A percentile compares a stretch with the other conserved stretches of the same genome.
Conservation (phyloP, 2,888 invertebrate genomes). For the Thecocarcelia acutangulata region DNA sequence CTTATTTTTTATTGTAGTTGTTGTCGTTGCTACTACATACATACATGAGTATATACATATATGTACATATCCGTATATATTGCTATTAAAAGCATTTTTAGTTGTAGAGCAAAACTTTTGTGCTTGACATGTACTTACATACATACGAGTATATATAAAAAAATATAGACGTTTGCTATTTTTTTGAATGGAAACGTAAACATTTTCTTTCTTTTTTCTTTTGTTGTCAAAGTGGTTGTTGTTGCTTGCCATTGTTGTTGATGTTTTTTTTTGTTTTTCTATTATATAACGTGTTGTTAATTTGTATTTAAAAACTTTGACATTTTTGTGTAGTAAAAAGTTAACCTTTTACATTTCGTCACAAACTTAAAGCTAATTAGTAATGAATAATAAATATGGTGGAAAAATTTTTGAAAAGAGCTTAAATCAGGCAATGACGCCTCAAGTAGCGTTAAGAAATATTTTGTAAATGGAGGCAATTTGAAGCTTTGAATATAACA, state of each 20-base stretch:
- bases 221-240: background rate
- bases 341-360: constrained; percentile 5
- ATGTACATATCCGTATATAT: constrained; percentile 1
- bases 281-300: constrained; percentile 14
- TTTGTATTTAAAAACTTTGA: constrained; percentile 25
- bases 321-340: constrained; percentile 14
- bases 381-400: background rate
- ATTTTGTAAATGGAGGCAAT: too few species aligned
- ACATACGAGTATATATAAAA: too few species aligned
- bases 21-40: constrained; percentile 11
- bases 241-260: background rate
- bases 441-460: too few species aligned
- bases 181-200: background rate
- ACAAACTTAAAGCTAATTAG: constrained; percentile 29
- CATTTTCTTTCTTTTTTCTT: constrained; percentile 9
- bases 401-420: too few species aligned
- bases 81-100: constrained; percentile 14
- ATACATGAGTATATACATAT: too few species aligned
- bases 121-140: constrained; percentile 49
- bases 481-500: too few species aligned
- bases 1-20: background rate
- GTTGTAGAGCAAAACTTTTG: constrained; percentile 44
- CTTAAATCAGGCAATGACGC: too few species aligned
- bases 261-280: background rate
- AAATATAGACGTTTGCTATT: background rate